Conservation (phyloP, 2,888 invertebrate genomes). For the Agrotis segetum region DNA sequence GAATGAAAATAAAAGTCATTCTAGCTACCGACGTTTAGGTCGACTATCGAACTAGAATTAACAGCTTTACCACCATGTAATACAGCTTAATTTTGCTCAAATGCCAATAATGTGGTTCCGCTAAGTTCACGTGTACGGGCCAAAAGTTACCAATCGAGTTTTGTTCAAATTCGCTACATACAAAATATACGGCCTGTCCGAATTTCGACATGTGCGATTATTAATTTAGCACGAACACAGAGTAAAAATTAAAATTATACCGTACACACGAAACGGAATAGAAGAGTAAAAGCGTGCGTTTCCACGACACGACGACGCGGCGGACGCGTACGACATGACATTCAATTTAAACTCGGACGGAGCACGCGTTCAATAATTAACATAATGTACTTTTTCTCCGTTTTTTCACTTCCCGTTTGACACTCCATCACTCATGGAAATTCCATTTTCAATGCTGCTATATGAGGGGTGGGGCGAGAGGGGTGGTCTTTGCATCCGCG, state of each 20-base stretch:
- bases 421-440: slow-evolving; percentile 91
- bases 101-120: slow-evolving; percentile 45
- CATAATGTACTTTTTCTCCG: slow-evolving; percentile 90
- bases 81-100: slow-evolving; percentile 56
- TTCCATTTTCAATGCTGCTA: slow-evolving; percentile 91
- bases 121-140: slow-evolving; percentile 47
- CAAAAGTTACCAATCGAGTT: slow-evolving; percentile 62
- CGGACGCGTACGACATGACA: slow-evolving; percentile 85
- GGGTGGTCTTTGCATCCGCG: slow-evolving; percentile 91
- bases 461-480: slow-evolving; percentile 83
- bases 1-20: slow-evolving; percentile 65
- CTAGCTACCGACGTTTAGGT: slow-evolving; percentile 56
- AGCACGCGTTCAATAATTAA: slow-evolving; percentile 89
- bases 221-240: slow-evolving; percentile 66
- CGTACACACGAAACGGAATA: slow-evolving; percentile 73
- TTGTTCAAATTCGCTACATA: slow-evolving; percentile 61
- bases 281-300: slow-evolving; percentile 76
- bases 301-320: slow-evolving; percentile 70
- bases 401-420: slow-evolving; percentile 90
- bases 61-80: slow-evolving; percentile 14
- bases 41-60: slow-evolving; percentile 33
- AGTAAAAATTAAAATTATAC: slow-evolving; percentile 74
- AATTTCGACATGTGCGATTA: slow-evolving; percentile 66
- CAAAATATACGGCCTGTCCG: slow-evolving; percentile 55
- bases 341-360: slow-evolving; percentile 89